Conservation (phyloP, 2,113 vertebrate genomes). For the Archilochus colubris region DNA sequence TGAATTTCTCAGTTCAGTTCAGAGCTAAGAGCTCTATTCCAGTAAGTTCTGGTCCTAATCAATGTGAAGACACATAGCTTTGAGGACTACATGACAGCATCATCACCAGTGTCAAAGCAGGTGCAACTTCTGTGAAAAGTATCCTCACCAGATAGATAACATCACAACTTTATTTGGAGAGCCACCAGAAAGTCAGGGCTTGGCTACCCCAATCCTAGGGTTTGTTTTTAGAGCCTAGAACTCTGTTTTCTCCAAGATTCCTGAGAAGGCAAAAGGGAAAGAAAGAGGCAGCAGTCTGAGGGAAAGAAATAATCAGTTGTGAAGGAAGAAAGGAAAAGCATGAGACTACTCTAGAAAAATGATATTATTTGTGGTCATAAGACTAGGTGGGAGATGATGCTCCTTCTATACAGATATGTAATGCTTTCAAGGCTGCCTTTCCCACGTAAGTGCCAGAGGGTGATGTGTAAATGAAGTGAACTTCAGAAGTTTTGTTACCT, state of each 20-base stretch:
- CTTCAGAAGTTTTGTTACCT: neutral
- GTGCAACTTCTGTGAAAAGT: neutral
- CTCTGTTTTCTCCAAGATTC: neutral
- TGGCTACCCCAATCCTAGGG: neutral
- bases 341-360: neutral
- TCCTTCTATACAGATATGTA: neutral
- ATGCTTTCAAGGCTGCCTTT: neutral
- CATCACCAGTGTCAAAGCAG: neutral
- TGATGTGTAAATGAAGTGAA: neutral
- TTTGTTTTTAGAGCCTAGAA: neutral
- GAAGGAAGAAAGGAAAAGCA: neutral
- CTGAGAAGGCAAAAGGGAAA: neutral
- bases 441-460: neutral
- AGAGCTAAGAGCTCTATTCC: neutral
- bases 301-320: neutral
- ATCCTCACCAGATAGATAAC: neutral
- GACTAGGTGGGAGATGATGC: neutral
- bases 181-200: neutral
- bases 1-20: neutral
- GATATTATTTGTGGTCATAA: neutral
- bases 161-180: neutral
- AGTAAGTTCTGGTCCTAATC: neutral
- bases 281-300: neutral
- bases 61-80: neutral
- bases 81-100: neutral